These are phyloP conservation scores for Pangasius krempfi DNA, from an alignment of 2,797 vertebrate genomes.

Conservation along the genomic window DNA sequence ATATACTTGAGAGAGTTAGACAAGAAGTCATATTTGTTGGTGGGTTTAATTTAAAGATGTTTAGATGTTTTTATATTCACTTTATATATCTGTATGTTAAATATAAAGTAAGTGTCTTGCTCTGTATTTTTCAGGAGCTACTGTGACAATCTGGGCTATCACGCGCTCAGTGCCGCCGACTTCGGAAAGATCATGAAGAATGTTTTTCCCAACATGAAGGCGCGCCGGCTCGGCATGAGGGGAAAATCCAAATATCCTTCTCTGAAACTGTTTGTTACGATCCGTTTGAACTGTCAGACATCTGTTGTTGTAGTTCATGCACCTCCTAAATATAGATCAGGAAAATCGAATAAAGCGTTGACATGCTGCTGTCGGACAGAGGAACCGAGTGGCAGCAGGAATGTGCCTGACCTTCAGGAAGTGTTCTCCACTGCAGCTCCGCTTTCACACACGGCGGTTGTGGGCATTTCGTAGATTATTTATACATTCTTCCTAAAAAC, in stretches of 20 bases:
- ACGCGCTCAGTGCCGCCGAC: slow-evolving; percentile 96
- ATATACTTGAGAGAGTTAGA: not conserved
- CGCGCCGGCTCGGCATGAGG: slow-evolving; percentile 97
- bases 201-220: slow-evolving; percentile 99
- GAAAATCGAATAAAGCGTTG: slow-evolving; percentile 71
- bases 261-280: slow-evolving; percentile 68
- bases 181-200: slow-evolving; percentile 99
- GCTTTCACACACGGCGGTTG: slow-evolving; percentile 8
- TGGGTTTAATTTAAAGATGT: not conserved
- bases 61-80: not conserved
- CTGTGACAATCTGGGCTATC: slow-evolving; percentile 99
- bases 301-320: slow-evolving; percentile 79
- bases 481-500: not conserved
- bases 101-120: not conserved
- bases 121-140: slow-evolving; percentile 88
- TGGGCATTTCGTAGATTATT: not conserved
- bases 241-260: slow-evolving; percentile 99
- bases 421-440: not conserved
- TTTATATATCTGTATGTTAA: not conserved
- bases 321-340: slow-evolving; percentile 81
- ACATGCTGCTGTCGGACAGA: slow-evolving; percentile 65
- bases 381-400: slow-evolving; percentile 59
- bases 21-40: not conserved
- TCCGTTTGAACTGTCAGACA: slow-evolving; percentile 71
- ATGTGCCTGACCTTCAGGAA: slow-evolving; percentile 68